These are phyloP conservation scores for Stomatorhinus walkeri DNA, from an alignment of 2,797 vertebrate species.

Conservation along the genomic window DNA sequence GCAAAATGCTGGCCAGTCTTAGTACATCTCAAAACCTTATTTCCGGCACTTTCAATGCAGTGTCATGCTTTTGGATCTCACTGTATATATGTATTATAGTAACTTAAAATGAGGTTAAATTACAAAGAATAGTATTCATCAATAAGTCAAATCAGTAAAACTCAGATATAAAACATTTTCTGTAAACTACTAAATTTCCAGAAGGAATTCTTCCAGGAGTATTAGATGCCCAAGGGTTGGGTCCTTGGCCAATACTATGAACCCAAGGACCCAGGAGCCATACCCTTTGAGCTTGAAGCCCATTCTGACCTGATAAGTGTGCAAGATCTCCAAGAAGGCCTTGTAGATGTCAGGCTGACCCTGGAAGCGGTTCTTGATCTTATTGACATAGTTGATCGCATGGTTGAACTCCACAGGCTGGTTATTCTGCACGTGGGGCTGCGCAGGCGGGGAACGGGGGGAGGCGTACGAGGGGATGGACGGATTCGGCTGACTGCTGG, in stretches of 20 bases:
- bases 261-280: neutral
- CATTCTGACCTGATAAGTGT: slow-evolving; percentile 86
- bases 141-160: neutral
- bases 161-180: neutral
- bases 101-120: neutral
- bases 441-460: slow-evolving; percentile 84
- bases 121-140: neutral
- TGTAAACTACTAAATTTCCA: neutral
- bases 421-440: slow-evolving; percentile 96
- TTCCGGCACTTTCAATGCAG: neutral
- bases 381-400: slow-evolving; percentile 98
- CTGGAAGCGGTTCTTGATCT: slow-evolving; percentile 99
- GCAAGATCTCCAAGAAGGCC: slow-evolving; percentile 95
- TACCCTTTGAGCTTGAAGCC: neutral
- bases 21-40: neutral
- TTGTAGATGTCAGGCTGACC: slow-evolving; percentile 98
- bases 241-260: neutral
- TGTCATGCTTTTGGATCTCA: neutral
- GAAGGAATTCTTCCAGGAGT: neutral
- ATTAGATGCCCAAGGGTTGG: neutral
- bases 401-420: slow-evolving; percentile 98
- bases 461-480: slow-evolving; percentile 87
- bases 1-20: neutral
- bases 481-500: slow-evolving; percentile 86
- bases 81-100: neutral